These are phyloP conservation scores for Cerceris ruficornis DNA, from an alignment of 2,888 invertebrate genomes.

Conservation along the genomic window DNA sequence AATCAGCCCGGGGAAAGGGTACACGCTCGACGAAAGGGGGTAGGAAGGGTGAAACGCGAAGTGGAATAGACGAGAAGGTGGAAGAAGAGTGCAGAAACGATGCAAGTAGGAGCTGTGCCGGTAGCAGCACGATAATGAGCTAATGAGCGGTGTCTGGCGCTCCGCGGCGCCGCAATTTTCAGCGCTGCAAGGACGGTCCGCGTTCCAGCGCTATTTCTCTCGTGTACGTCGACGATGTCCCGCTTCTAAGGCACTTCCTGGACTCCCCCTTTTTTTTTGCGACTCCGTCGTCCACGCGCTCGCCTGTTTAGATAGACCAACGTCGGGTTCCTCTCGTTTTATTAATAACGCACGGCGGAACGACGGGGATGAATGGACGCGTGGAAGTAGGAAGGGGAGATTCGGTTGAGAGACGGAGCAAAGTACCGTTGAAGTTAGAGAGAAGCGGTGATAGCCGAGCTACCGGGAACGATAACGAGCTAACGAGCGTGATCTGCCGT, in stretches of 20 bases:
- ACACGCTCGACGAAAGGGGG: slow-evolving; percentile 7
- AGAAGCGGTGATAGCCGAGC: not conserved
- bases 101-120: slow-evolving; percentile 20
- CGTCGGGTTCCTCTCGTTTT: too few species aligned
- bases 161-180: slow-evolving; percentile 56
- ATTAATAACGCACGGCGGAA: too few species aligned
- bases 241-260: not conserved
- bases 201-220: not conserved
- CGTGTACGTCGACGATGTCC: not conserved
- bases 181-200: slow-evolving; percentile 48
- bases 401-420: too few species aligned
- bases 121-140: slow-evolving; percentile 61
- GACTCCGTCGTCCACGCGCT: too few species aligned
- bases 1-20: slow-evolving; percentile 23
- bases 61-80: slow-evolving; percentile 1
- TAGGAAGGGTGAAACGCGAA: slow-evolving; percentile 9
- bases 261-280: slow-evolving; percentile 1
- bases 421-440: too few species aligned
- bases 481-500: slow-evolving; percentile 55
- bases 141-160: slow-evolving; percentile 68
- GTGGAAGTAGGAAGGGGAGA: not conserved
- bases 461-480: slow-evolving; percentile 38
- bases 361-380: too few species aligned
- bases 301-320: too few species aligned
- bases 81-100: not conserved